Conservation (phyloP, 2,888 invertebrate genomes). For the Hipparchia semele region DNA sequence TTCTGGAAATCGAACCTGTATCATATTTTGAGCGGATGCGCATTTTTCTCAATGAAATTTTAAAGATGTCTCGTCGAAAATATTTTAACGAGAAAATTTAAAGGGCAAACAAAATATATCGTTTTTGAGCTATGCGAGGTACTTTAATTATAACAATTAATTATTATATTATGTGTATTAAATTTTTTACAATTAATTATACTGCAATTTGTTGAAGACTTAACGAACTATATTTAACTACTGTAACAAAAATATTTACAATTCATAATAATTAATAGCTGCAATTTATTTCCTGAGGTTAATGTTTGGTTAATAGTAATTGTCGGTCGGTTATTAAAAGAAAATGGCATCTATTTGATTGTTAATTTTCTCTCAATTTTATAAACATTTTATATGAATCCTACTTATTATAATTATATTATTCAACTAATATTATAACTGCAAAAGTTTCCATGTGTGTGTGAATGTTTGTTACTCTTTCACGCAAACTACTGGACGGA, state of each 20-base stretch:
- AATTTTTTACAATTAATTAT: slow-evolving; percentile 7
- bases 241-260: not conserved
- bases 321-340: no score
- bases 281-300: not conserved
- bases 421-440: no score
- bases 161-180: not conserved
- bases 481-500: no score
- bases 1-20: slow-evolving; percentile 25
- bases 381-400: no score
- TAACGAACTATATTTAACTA: not conserved
- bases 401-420: no score
- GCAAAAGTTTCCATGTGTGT: no score
- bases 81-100: slow-evolving; percentile 38
- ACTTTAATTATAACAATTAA: slow-evolving; percentile 10
- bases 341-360: no score
- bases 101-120: slow-evolving; percentile 16
- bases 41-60: slow-evolving; percentile 34
- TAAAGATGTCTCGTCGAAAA: slow-evolving; percentile 33
- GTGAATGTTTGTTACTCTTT: no score
- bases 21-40: slow-evolving; percentile 16
- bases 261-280: not conserved
- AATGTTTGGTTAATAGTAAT: no score
- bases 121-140: slow-evolving; percentile 30
- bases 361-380: no score
- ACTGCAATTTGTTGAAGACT: not conserved